Evolutionary conservation across 2,113 vertebrate species (phyloP).

Genomic region (Melanostigma gelatinosum): DNA sequence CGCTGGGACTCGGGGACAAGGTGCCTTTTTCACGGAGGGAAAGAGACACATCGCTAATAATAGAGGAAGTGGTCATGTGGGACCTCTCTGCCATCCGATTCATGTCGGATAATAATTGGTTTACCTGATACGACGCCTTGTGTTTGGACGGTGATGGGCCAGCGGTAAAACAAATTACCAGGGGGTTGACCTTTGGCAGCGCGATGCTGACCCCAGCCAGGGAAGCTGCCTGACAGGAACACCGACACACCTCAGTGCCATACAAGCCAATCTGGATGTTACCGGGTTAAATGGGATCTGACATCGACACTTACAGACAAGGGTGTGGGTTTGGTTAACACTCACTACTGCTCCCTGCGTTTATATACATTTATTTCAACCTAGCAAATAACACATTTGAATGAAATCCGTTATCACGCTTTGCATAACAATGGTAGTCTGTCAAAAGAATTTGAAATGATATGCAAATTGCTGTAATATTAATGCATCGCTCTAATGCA

Average conservation of each 20-base stretch:
- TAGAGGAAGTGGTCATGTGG: constrained; percentile 72
- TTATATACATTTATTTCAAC: constrained; percentile 3
- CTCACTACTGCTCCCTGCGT: background rate
- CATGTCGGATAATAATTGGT: constrained; percentile 84
- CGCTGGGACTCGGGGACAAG: constrained; percentile 72
- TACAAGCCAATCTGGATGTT: constrained; percentile 3
- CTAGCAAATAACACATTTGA: background rate
- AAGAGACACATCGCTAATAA: constrained; percentile 70
- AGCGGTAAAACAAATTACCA: constrained; percentile 73
- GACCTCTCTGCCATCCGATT: constrained; percentile 70
- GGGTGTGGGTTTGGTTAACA: background rate
- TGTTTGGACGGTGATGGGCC: constrained; percentile 68
- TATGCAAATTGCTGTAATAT: background rate
- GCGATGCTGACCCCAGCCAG: constrained; percentile 34
- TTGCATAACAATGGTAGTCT: constrained; percentile 1
- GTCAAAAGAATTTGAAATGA: background rate
- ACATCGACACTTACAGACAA: background rate
- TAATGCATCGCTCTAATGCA: background rate
- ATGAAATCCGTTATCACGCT: background rate
- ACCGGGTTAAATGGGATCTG: background rate
- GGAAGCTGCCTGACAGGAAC: constrained; percentile 44
- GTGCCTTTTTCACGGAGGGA: constrained; percentile 72
- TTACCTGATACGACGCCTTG: constrained; percentile 73
- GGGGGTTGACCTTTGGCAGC: constrained; percentile 62
- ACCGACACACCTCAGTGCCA: constrained; percentile 35